Evolutionary conservation across 2,888 invertebrate species (phyloP).

Genomic region (Synergus laeviventris): DNA sequence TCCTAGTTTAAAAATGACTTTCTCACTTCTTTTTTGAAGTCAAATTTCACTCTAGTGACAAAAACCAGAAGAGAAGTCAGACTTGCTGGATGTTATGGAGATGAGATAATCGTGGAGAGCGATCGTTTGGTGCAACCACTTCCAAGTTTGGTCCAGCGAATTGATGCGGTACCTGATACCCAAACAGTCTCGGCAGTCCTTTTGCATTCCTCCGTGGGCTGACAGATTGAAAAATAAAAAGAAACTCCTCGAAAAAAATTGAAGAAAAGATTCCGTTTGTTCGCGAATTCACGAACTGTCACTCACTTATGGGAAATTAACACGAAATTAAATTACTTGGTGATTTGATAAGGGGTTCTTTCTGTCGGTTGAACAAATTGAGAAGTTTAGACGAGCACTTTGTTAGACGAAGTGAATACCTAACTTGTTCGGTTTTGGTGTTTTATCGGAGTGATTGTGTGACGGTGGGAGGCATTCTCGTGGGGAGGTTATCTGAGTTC

Average conservation of each 20-base stretch:
- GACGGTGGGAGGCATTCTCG: constrained; percentile 50
- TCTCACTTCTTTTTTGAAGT: not conserved
- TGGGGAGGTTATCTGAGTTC: constrained; percentile 71
- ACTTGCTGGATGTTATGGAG: constrained; percentile 86
- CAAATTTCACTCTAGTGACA: not conserved
- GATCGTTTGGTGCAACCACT: constrained; percentile 95
- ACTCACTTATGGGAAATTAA: constrained; percentile 39
- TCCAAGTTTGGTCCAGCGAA: constrained; percentile 94
- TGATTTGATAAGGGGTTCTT: constrained; percentile 33
- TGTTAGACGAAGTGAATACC: constrained; percentile 27
- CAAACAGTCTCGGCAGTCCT: constrained; percentile 88
- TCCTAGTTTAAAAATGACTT: not conserved
- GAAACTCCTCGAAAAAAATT: constrained; percentile 34
- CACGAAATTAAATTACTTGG: constrained; percentile 8
- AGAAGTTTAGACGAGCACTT: constrained; percentile 3
- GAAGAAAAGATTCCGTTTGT: not conserved
- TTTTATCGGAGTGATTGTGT: constrained; percentile 57
- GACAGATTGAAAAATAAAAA: constrained; percentile 65
- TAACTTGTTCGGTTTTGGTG: constrained; percentile 50
- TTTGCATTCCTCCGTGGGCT: constrained; percentile 78
- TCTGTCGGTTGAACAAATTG: not conserved
- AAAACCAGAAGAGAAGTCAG: constrained; percentile 76
- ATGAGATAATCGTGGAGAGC: constrained; percentile 92
- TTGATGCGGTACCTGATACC: constrained; percentile 93
- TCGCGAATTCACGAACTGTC: constrained; percentile 36